A percentile compares a stretch with the other conserved stretches of the same genome.
phyloP scores from a whole-genome alignment of 1,140 invertebrate species.

The Formica selysi region DNA sequence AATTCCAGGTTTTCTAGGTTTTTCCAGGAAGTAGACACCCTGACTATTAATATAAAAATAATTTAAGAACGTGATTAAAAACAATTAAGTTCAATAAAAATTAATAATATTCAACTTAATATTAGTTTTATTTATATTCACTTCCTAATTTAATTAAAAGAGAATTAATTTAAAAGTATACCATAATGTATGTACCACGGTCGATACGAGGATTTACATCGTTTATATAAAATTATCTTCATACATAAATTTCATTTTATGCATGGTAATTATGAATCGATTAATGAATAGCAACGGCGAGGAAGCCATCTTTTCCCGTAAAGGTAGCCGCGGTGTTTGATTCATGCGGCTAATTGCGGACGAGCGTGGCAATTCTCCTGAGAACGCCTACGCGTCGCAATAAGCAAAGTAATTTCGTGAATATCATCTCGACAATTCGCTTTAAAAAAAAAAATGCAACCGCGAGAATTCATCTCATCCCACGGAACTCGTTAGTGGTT shows the following conservation, averaged over 20 bases:
- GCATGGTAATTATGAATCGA: conserved; percentile 21
- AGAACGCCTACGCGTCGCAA: conserved; percentile 40
- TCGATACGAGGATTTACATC: background rate
- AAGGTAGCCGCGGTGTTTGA: conserved; percentile 26
- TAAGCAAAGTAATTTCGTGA: conserved; percentile 37
- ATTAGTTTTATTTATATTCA: background rate
- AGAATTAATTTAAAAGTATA: background rate
- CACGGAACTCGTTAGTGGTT: conserved; percentile 14
- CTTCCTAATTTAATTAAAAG: background rate
- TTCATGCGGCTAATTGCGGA: conserved; percentile 37
- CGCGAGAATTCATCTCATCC: conserved; percentile 30
- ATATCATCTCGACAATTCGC: background rate
- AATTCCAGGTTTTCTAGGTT: too few species aligned
- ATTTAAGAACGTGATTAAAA: background rate
- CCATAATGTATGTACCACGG: background rate
- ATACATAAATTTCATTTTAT: conserved; percentile 21
- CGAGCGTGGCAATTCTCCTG: conserved; percentile 25
- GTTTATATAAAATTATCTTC: background rate
- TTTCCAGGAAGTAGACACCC: too few species aligned
- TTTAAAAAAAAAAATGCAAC: background rate
- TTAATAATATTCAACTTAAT: background rate
- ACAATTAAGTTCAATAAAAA: background rate
- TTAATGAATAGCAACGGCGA: conserved; percentile 10
- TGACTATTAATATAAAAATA: background rate
- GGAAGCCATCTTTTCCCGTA: background rate